Evolutionary conservation across 53 echinoderm and acorn worm species (phyloP).

Genomic region (Holothuria scabra): DNA sequence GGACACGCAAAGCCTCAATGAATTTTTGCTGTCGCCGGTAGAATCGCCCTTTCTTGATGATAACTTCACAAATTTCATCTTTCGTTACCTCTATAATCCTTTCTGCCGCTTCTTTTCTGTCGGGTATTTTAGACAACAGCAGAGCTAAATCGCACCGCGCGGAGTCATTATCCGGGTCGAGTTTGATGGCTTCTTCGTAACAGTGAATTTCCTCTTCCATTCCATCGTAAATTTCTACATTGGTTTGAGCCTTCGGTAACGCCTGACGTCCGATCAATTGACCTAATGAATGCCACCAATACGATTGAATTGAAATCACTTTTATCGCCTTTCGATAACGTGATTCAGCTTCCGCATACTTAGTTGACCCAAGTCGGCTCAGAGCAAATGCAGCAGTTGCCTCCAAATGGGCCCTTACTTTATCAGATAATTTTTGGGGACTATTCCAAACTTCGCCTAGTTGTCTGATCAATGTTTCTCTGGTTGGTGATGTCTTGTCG

Average conservation of each 20-base stretch:
- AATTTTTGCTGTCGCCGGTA: not conserved
- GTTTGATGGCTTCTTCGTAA: slow-evolving; percentile 3
- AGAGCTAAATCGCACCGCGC: slow-evolving; percentile 2
- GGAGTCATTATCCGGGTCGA: slow-evolving; percentile 1
- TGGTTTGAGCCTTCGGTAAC: too few relatives aligned
- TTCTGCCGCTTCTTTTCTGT: not conserved
- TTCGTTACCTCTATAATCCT: not conserved
- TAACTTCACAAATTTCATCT: not conserved
- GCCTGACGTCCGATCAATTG: not conserved
- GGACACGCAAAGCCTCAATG: not conserved
- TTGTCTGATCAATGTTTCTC: not conserved
- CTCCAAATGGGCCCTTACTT: not conserved
- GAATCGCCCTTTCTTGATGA: slow-evolving; percentile 5
- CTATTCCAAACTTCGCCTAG: not conserved
- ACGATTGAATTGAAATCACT: not conserved
- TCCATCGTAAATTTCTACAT: not conserved
- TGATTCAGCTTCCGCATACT: slow-evolving; percentile 5
- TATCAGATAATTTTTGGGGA: not conserved
- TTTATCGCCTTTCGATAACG: slow-evolving; percentile 11
- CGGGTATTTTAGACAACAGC: not conserved
- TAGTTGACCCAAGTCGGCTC: slow-evolving; percentile 12
- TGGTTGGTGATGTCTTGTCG: not conserved
- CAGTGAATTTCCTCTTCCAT: slow-evolving; percentile 10
- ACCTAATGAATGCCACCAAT: slow-evolving; percentile 20
- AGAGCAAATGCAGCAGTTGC: slow-evolving; percentile 36